A percentile compares a stretch with the other conserved stretches of the same genome.
phyloP scores from a whole-genome alignment of 2,888 invertebrate species.

The Neoscelio sp. region DNA sequence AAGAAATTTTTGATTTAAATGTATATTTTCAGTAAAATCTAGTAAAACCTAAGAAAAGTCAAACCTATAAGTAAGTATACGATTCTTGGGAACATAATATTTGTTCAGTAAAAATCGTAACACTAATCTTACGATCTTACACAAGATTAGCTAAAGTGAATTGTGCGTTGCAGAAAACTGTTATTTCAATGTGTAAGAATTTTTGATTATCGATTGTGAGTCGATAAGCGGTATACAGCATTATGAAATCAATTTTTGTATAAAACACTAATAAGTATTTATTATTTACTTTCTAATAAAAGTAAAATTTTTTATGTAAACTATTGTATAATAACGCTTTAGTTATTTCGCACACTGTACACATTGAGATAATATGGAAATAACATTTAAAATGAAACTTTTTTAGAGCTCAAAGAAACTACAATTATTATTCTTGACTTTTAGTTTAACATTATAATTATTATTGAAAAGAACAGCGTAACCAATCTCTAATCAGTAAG shows the following conservation, averaged over 20 bases:
- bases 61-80: background rate
- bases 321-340: background rate
- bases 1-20: background rate
- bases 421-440: conserved; percentile 22
- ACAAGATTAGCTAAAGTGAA: conserved; percentile 13
- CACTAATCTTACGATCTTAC: conserved; percentile 22
- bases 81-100: conserved; percentile 20
- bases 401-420: conserved; percentile 2
- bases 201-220: conserved; percentile 11
- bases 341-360: background rate
- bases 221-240: conserved; percentile 4
- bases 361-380: background rate
- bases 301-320: background rate
- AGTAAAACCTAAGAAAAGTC: conserved; percentile 9
- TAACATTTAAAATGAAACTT: conserved; percentile 5
- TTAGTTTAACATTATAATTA: conserved; percentile 26
- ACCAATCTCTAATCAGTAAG: conserved; percentile 22
- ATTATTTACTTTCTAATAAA: background rate
- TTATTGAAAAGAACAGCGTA: conserved; percentile 14
- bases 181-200: conserved; percentile 20
- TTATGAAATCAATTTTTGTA: background rate
- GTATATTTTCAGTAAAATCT: conserved; percentile 9
- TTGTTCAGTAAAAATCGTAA: conserved; percentile 30
- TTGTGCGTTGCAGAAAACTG: conserved; percentile 24
- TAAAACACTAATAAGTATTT: conserved; percentile 6